phyloP scores from a whole-genome alignment of 2,113 vertebrate species.

The Leptobrachium leishanense region DNA sequence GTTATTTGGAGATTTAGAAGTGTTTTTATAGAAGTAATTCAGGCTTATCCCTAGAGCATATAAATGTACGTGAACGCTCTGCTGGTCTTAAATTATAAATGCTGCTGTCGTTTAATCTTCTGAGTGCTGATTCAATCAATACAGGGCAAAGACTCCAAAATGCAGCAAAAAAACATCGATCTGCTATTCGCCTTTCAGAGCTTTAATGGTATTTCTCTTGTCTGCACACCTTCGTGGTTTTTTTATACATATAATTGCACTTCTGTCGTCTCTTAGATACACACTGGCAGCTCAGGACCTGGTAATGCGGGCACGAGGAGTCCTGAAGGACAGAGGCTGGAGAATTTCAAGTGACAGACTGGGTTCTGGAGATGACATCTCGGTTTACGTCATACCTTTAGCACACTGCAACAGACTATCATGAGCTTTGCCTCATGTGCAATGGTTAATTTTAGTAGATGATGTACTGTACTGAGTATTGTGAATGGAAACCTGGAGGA shows the following conservation, averaged over 20 bases:
- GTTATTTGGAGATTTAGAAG: too few species aligned
- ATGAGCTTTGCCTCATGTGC: constrained; percentile 58
- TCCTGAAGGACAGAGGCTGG: constrained; percentile 94
- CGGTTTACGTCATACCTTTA: constrained; percentile 93
- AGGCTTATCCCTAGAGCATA: background rate
- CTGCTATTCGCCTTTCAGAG: background rate
- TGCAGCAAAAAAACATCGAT: background rate
- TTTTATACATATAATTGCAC: background rate
- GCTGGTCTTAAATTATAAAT: constrained; percentile 21
- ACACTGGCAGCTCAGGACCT: constrained; percentile 94
- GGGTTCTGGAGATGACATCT: constrained; percentile 96
- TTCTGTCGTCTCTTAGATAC: constrained; percentile 75
- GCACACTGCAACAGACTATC: constrained; percentile 82
- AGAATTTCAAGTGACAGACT: constrained; percentile 90
- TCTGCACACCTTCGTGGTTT: background rate
- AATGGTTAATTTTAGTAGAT: constrained; percentile 49
- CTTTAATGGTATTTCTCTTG: constrained; percentile 10
- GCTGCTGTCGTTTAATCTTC: constrained; percentile 4
- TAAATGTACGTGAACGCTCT: background rate
- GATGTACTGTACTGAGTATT: constrained; percentile 28
- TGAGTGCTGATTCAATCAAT: constrained; percentile 29
- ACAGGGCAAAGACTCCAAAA: constrained; percentile 6
- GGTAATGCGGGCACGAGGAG: constrained; percentile 89
- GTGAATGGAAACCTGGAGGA: constrained; percentile 1
- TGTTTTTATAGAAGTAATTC: background rate